phyloP scores from a whole-genome alignment of 2,888 invertebrate species.

The Mesoligia furuncula region DNA sequence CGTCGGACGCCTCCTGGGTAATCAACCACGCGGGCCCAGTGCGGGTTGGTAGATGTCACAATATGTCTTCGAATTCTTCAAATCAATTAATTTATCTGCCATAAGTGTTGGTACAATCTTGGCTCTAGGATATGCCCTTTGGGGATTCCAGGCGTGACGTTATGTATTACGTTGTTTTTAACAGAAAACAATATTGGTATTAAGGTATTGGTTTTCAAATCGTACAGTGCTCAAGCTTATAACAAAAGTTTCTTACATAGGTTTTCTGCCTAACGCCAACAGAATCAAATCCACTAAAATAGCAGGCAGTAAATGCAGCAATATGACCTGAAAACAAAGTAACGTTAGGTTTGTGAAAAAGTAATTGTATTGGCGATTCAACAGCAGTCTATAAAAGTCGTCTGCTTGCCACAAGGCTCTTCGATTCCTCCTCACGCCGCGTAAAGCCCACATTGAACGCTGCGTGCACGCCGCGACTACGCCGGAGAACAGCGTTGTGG shows the following conservation, averaged over 20 bases:
- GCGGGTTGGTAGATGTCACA: too few species aligned
- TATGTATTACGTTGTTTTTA: too few species aligned
- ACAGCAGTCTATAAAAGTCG: neutral
- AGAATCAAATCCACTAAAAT: constrained; percentile 93
- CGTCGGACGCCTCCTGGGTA: neutral
- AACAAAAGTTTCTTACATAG: constrained; percentile 90
- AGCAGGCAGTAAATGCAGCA: constrained; percentile 95
- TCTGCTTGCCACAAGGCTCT: neutral
- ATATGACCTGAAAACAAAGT: constrained; percentile 87
- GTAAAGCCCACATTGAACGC: too few species aligned
- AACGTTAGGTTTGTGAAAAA: neutral
- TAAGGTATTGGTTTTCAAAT: neutral
- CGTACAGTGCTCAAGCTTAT: neutral
- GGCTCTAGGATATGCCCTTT: too few species aligned
- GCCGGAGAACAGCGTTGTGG: too few species aligned
- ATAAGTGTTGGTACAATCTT: too few species aligned
- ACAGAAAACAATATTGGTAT: neutral
- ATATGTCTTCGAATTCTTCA: too few species aligned
- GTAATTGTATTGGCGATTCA: neutral
- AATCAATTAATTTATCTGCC: too few species aligned
- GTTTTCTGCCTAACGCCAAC: constrained; percentile 92
- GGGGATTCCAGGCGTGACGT: too few species aligned
- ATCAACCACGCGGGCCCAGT: too few species aligned
- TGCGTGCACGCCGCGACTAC: too few species aligned
- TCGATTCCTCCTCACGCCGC: neutral